Base-by-base conservation (phyloP, 2,797 vertebrate species). In the Tenualosa thibaudeaui region DNA sequence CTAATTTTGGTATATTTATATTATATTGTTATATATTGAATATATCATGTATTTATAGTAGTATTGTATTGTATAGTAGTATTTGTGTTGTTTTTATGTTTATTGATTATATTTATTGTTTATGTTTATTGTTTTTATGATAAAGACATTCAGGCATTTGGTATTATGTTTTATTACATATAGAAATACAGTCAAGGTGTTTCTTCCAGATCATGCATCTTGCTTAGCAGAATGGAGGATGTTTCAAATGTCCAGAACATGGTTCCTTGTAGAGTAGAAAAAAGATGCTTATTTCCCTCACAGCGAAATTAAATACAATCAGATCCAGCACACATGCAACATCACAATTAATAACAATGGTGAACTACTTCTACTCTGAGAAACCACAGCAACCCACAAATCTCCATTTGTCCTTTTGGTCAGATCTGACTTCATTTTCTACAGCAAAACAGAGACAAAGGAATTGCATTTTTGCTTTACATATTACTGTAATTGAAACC, bases 371-470 rank as follows among this genome's bases (percentile, higher is more conserved):
- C 13, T 75, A 31, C 68, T 40, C 5, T 75, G 15, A 40, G 12
- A 75, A 75, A 40, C 68, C 51, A 46, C 71, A 19, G 40, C 82
- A 68, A 60, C 17, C 12, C 31, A 19, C 10, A 40, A 43, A 17
- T 40, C 31, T 17, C 15, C 24, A 31, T 31, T 65, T 31, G 62
- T 40, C 31, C 24, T 12, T 31, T 65, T 65, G 62, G 86, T 46
- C 15, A n/a, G 7, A 9, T 58, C n/a, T 19, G 58, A 10, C 46
- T 75, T 91, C 87, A 93, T 87, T 92, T 91, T 87, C 92, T 91
- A 40, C 89, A 53, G 24, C n/a, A 58, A 82, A 3, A 26, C 49
- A 6, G 22, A 58, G 17, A 53, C 9, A 5, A 43, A 22, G 12
- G 31, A 82, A n/a, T 82, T 31, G 51, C 19, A 53, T 4, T 53